Evolutionary conservation across 2,113 vertebrate species (phyloP).

Genomic region (Hippocampus zosterae): DNA sequence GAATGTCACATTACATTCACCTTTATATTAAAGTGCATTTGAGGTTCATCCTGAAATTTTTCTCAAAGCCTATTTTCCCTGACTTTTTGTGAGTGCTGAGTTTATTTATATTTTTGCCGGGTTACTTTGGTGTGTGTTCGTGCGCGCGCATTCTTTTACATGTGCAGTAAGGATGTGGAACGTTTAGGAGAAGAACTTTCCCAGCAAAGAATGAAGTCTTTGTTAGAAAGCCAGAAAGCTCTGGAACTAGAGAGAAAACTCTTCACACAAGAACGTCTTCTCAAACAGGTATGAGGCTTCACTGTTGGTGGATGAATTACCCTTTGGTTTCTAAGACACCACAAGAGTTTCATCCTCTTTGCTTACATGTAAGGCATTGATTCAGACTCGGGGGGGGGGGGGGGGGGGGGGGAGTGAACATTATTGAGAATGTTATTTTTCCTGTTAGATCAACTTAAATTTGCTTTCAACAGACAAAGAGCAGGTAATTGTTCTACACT

Average conservation of each 20-base stretch:
- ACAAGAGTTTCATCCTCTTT: too few species aligned
- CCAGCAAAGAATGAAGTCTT: slow-evolving; percentile 88
- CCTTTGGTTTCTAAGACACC: not conserved
- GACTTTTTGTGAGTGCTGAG: not conserved
- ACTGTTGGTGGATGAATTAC: not conserved
- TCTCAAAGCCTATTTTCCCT: not conserved
- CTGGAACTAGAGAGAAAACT: slow-evolving; percentile 91
- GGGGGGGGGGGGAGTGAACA: too few species aligned
- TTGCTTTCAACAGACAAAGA: too few species aligned
- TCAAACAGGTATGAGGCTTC: slow-evolving; percentile 72
- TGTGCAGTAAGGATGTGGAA: slow-evolving; percentile 80
- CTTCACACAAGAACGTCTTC: slow-evolving; percentile 78
- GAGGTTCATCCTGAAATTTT: too few species aligned
- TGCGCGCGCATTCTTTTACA: not conserved
- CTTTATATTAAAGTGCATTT: too few species aligned
- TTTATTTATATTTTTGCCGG: not conserved
- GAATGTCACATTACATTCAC: not conserved
- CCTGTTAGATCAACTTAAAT: too few species aligned
- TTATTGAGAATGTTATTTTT: too few species aligned
- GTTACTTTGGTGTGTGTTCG: not conserved
- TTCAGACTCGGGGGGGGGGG: too few species aligned
- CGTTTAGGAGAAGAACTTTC: slow-evolving; percentile 82
- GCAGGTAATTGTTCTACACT: too few species aligned
- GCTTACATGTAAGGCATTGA: too few species aligned
- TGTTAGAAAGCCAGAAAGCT: slow-evolving; percentile 91